phyloP scores from a whole-genome alignment of 1,140 invertebrate genomes.

The Mamestra configurata region DNA sequence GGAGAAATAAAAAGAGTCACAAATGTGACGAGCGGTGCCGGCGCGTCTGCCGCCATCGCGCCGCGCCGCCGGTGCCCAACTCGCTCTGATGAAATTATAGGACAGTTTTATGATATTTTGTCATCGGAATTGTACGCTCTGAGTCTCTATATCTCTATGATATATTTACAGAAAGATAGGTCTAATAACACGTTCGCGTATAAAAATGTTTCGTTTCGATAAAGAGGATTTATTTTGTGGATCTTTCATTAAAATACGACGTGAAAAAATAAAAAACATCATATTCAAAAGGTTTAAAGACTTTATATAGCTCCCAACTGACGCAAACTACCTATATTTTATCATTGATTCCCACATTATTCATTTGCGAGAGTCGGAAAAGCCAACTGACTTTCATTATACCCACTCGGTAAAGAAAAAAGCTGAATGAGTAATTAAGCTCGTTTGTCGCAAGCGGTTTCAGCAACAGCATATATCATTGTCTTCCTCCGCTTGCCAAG shows the following conservation, averaged over 20 bases:
- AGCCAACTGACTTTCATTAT: neutral
- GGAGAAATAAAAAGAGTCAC: slow-evolving; percentile 55
- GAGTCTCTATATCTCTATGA: neutral
- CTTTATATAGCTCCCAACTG: no score
- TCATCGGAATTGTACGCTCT: slow-evolving; percentile 19
- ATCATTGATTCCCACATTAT: neutral
- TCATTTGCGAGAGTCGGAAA: neutral
- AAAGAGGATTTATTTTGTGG: neutral
- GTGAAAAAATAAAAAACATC: neutral
- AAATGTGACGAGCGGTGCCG: slow-evolving; percentile 70
- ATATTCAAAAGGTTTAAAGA: neutral
- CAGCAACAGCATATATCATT: slow-evolving; percentile 37
- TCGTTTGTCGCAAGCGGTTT: slow-evolving; percentile 19
- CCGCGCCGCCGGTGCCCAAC: slow-evolving; percentile 48
- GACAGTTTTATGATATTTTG: slow-evolving; percentile 39
- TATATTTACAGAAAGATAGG: neutral
- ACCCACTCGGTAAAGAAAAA: neutral
- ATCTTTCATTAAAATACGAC: no score
- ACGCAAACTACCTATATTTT: neutral
- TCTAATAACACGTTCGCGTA: neutral
- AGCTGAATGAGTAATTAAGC: slow-evolving; percentile 34
- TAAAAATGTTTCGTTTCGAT: neutral
- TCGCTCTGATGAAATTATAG: slow-evolving; percentile 46
- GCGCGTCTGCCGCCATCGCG: slow-evolving; percentile 65
- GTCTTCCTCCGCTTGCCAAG: slow-evolving; percentile 33